phyloP scores from a whole-genome alignment of 53 echinoderm and acorn worm species.

The Zoroaster sp. region DNA sequence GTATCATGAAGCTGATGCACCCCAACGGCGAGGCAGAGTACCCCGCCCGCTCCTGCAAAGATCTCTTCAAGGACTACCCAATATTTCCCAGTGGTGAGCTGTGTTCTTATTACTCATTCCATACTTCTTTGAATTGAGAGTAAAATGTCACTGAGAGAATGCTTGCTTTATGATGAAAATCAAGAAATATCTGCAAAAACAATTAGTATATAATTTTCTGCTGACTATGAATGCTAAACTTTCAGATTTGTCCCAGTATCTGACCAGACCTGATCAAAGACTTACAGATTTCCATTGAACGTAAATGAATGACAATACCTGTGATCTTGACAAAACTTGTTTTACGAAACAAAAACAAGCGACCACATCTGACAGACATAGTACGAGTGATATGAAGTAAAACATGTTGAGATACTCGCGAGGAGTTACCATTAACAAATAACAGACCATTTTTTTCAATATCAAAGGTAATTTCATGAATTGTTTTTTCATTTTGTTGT shows the following conservation, averaged over 20 bases:
- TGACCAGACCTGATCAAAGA: too few relatives aligned
- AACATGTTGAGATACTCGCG: neutral
- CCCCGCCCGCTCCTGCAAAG: slow-evolving; percentile 93
- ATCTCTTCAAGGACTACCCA: slow-evolving; percentile 90
- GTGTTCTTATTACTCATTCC: too few relatives aligned
- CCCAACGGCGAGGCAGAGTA: slow-evolving; percentile 79
- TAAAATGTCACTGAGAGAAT: neutral
- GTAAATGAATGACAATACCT: too few relatives aligned
- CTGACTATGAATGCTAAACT: too few relatives aligned
- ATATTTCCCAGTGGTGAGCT: slow-evolving; percentile 69
- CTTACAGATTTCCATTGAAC: too few relatives aligned
- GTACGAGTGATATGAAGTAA: neutral
- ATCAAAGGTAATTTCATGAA: too few relatives aligned
- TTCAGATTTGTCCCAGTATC: neutral
- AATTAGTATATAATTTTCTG: neutral
- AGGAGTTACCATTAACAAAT: neutral
- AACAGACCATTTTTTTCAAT: too few relatives aligned
- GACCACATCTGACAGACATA: neutral
- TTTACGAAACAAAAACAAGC: too few relatives aligned
- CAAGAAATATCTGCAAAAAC: neutral
- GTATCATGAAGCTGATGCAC: slow-evolving; percentile 68
- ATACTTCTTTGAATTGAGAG: too few relatives aligned
- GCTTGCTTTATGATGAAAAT: neutral
- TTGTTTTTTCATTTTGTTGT: too few relatives aligned
- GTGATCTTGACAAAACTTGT: too few relatives aligned